Conservation (phyloP, 2,888 invertebrate genomes). For the Lacanobia oleracea region DNA sequence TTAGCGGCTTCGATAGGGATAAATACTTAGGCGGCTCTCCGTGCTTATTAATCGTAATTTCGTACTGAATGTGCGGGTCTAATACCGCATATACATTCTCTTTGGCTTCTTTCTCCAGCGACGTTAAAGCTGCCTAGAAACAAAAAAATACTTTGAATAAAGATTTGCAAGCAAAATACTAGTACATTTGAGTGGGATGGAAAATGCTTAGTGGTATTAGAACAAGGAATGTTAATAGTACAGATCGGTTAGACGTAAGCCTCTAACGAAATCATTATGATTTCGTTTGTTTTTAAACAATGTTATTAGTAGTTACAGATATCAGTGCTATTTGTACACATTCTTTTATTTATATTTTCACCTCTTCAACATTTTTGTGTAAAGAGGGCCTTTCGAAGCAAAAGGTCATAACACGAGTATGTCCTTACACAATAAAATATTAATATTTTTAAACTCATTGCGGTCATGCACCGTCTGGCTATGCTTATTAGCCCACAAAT, state of each 20-base stretch:
- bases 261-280: neutral
- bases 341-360: neutral
- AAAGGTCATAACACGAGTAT: neutral
- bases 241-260: conserved; percentile 3
- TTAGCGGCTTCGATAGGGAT: conserved; percentile 88
- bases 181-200: conserved; percentile 18
- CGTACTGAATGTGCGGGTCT: conserved; percentile 90
- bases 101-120: conserved; percentile 90
- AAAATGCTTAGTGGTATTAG: conserved; percentile 8
- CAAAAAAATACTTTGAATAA: conserved; percentile 46
- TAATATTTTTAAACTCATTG: neutral
- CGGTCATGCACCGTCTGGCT: conserved; percentile 1
- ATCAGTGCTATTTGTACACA: neutral
- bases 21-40: conserved; percentile 89
- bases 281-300: neutral
- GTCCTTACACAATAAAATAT: neutral
- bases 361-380: neutral
- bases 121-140: conserved; percentile 85
- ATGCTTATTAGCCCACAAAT: neutral
- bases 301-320: neutral
- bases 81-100: conserved; percentile 90
- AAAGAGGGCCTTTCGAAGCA: neutral
- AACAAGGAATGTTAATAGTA: conserved; percentile 19
- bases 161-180: neutral
- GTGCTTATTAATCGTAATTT: conserved; percentile 89